Conservation (phyloP, 1,140 invertebrate species). For the Oscheius sp. region DNA sequence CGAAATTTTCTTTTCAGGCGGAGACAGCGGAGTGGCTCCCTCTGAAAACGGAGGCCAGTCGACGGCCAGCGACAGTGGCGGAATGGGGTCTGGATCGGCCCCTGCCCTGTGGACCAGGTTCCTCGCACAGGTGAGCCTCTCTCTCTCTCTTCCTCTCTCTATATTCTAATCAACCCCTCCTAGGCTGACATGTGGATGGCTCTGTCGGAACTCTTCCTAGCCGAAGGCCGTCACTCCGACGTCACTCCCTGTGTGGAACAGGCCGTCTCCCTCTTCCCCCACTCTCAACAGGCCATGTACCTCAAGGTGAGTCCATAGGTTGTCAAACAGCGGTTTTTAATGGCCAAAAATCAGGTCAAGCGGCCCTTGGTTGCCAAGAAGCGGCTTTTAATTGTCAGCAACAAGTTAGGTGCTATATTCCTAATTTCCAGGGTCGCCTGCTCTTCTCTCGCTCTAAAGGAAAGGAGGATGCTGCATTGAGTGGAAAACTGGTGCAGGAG, state of each 20-base stretch:
- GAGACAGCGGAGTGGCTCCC: not conserved
- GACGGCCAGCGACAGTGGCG: constrained; percentile 8
- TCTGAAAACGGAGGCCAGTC: constrained; percentile 11
- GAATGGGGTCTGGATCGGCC: not conserved
- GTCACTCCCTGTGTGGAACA: constrained; percentile 58
- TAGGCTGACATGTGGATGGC: constrained; percentile 60
- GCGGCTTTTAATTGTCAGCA: not conserved
- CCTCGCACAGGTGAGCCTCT: constrained; percentile 8
- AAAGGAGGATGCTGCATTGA: not conserved
- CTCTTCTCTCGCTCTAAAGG: constrained; percentile 44
- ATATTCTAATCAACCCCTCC: constrained; percentile 8
- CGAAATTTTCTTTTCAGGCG: constrained; percentile 7
- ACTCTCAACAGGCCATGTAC: constrained; percentile 59
- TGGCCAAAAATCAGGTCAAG: too few species aligned
- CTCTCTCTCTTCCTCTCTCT: too few species aligned
- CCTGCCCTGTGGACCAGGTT: constrained; percentile 23
- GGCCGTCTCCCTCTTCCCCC: constrained; percentile 53
- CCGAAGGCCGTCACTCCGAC: constrained; percentile 45
- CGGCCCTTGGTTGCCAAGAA: too few species aligned
- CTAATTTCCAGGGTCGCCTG: constrained; percentile 45
- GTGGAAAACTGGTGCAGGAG: constrained; percentile 37
- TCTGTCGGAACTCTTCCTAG: constrained; percentile 58
- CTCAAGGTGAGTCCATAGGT: constrained; percentile 48
- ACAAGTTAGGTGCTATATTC: not conserved
- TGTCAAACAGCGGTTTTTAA: too few species aligned